Evolutionary conservation across 2,797 vertebrate species (phyloP).

Genomic region (Ambastaia sidthimunki): DNA sequence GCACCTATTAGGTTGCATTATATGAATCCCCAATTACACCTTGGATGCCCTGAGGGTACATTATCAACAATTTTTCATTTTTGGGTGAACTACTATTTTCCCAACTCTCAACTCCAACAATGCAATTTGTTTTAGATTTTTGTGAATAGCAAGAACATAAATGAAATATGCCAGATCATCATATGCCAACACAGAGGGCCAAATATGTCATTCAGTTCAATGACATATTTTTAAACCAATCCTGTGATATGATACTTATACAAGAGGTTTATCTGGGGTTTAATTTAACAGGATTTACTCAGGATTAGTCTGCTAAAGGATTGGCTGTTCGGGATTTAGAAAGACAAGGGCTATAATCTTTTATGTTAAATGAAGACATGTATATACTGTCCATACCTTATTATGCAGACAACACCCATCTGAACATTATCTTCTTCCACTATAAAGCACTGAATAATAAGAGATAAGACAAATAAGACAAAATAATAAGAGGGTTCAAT

Average conservation of each 20-base stretch:
- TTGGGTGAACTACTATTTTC: too few species aligned
- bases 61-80: too few species aligned
- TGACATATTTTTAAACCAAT: too few species aligned
- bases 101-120: too few species aligned
- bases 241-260: neutral
- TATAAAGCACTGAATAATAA: constrained; percentile 91
- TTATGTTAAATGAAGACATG: neutral
- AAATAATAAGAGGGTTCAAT: constrained; percentile 37
- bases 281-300: neutral
- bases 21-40: too few species aligned
- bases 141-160: neutral
- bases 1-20: too few species aligned
- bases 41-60: too few species aligned
- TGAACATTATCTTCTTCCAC: constrained; percentile 83
- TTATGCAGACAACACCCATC: constrained; percentile 4
- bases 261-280: neutral
- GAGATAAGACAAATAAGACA: too few species aligned
- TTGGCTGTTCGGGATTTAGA: neutral
- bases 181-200: neutral
- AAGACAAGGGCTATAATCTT: neutral
- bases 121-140: neutral
- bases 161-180: neutral
- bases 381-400: neutral
- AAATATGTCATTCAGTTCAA: neutral
- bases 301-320: neutral